A percentile compares a stretch with the other conserved stretches of the same genome.
Conservation (phyloP, 92 coral and sea anemone genomes). For the Pocillopora meandrina region DNA sequence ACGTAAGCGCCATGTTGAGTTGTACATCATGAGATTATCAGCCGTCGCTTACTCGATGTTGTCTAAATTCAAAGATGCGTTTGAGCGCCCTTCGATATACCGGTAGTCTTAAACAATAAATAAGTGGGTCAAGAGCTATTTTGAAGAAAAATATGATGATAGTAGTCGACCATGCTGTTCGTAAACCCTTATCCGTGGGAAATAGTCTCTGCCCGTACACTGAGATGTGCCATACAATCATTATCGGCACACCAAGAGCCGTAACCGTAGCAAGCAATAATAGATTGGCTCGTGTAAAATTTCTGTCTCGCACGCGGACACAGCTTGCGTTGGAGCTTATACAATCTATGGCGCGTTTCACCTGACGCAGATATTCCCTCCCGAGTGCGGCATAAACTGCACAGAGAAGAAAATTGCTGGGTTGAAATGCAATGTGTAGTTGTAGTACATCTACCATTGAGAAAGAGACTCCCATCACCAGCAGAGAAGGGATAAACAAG, state of each 20-base stretch:
- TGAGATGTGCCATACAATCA: conserved; percentile 35
- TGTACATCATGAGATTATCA: background rate
- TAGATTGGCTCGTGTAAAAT: conserved; percentile 37
- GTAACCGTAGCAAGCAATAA: conserved; percentile 34
- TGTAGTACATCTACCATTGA: conserved; percentile 23
- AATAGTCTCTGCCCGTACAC: conserved; percentile 20
- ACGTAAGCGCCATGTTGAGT: too few species aligned
- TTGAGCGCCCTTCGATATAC: conserved; percentile 32
- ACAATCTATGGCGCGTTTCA: conserved; percentile 19
- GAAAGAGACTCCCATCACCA: conserved; percentile 26
- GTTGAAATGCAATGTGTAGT: conserved; percentile 40
- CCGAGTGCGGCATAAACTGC: conserved; percentile 37
- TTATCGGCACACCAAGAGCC: conserved; percentile 32
- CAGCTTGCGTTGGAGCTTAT: conserved; percentile 6
- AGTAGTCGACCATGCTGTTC: conserved; percentile 10
- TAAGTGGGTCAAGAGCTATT: conserved; percentile 34
- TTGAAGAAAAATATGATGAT: conserved; percentile 27
- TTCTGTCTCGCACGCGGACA: conserved; percentile 42
- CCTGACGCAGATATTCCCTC: conserved; percentile 31
- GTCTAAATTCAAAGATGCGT: conserved; percentile 33
- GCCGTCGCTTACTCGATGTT: background rate
- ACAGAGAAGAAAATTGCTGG: conserved; percentile 31
- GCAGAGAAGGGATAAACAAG: conserved; percentile 17
- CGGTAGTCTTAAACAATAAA: conserved; percentile 28
- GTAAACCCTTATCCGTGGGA: background rate